Conservation (phyloP, 2,797 vertebrate species). For the Falco berigora region DNA sequence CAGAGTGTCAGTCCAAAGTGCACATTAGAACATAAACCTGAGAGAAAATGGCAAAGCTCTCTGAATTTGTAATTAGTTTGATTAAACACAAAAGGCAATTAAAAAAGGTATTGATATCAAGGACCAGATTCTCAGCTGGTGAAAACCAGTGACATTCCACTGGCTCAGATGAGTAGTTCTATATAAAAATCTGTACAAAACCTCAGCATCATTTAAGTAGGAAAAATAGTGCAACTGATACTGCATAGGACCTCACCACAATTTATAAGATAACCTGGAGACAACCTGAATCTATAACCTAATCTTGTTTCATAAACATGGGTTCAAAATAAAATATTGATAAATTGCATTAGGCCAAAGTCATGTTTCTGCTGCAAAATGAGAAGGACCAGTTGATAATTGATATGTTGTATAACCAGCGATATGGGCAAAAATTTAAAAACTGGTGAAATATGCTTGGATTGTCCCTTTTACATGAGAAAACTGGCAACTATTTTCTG, state of each 20-base stretch:
- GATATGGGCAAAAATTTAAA: conserved; percentile 14
- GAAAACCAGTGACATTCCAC: background rate
- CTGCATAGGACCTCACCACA: background rate
- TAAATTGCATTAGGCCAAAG: background rate
- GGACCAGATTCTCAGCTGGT: background rate
- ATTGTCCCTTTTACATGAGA: background rate
- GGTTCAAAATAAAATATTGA: background rate
- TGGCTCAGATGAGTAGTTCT: background rate
- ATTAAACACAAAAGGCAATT: background rate
- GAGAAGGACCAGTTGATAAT: background rate
- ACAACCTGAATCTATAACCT: background rate
- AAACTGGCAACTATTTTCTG: background rate
- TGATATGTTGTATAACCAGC: background rate
- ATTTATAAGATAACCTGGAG: background rate
- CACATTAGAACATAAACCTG: background rate
- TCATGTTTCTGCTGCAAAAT: background rate
- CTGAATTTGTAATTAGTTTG: background rate
- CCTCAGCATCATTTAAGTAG: background rate
- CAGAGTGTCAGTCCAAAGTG: background rate
- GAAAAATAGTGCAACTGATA: background rate
- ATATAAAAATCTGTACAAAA: background rate
- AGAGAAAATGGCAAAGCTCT: background rate
- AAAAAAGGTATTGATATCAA: background rate
- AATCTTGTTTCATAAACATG: background rate
- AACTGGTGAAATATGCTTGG: background rate